phyloP scores from a whole-genome alignment of 2,888 invertebrate genomes.

The Himalopsyche japonica region DNA sequence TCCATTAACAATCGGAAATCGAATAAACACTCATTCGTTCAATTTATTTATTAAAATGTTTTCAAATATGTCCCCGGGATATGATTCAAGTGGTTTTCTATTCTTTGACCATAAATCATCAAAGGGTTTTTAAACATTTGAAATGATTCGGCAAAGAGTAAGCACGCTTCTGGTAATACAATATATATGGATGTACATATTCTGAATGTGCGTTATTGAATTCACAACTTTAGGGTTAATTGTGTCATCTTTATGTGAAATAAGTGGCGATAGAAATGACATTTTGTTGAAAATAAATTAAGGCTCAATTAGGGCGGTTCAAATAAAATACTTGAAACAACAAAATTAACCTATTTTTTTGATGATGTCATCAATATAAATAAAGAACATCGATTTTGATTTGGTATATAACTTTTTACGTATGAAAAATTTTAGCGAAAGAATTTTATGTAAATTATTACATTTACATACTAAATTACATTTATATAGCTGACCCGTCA shows the following conservation, averaged over 20 bases:
- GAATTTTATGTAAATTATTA: too few species aligned
- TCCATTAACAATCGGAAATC: constrained; percentile 6
- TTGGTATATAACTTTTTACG: too few species aligned
- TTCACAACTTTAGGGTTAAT: constrained; percentile 22
- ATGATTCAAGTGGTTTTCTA: constrained; percentile 14
- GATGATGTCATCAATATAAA: too few species aligned
- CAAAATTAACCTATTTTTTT: neutral
- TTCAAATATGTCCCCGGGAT: constrained; percentile 40
- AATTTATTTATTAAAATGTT: constrained; percentile 41
- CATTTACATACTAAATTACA: too few species aligned
- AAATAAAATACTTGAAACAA: neutral
- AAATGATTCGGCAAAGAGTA: constrained; percentile 9
- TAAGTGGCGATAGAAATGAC: neutral
- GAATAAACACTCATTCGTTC: constrained; percentile 27
- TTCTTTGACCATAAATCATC: neutral
- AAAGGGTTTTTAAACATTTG: neutral
- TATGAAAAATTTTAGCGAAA: too few species aligned
- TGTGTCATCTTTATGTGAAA: constrained; percentile 25
- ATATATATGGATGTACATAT: neutral
- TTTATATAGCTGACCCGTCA: too few species aligned
- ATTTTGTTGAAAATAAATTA: neutral
- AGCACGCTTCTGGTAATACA: constrained; percentile 11
- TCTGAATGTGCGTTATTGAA: constrained; percentile 8
- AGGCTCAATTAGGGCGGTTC: neutral
- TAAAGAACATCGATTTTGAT: too few species aligned